Evolutionary conservation across 1,140 invertebrate genomes (phyloP), one percentile per base, ranked within the genome.

Genomic region (Wasmannia auropunctata): DNA sequence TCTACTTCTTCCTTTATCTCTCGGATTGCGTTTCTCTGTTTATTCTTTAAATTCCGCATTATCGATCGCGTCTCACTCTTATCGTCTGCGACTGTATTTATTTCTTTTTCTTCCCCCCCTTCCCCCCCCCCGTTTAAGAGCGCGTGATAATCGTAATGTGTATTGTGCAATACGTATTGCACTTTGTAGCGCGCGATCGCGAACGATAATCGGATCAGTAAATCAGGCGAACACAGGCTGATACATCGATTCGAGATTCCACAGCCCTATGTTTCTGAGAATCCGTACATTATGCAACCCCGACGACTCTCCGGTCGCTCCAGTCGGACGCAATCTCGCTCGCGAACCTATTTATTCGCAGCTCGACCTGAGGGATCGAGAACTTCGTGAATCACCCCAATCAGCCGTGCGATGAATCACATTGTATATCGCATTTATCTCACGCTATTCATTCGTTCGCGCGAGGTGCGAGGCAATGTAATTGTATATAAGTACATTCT

Each of bases 311-410:
- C 10, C 34, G 5, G 16, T 62, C 16, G 25, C 2, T n/a, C n/a
- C n/a, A 72, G 10, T 34, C 43, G 19, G 28, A 34, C 46, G 28
- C 28, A 37, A 54, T 56, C n/a, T 46, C 51, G 28, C 22, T 40
- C 51, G 49, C 28, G n/a, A 75, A 11, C 16, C 54, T 72, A 60
- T 60, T 76, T 60, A 60, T 76, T 76, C 72, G 3, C 22, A 40
- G 6, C 11, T 10, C 7, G 51, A 75, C 8, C 72, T 60, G 8
- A 37, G 31, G 51, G n/a, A 54, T 37, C 22, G 25, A 37, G 31
- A n/a, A n/a, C 67, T 51, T 37, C 49, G n/a, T 40, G 22, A 75
- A 75, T 75, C 31, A 8, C 7, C 19, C 16, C 22, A 49, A n/a
- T 74, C 46, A 74, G 25, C 70, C 43, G 28, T n/a, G 28, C 28